These are phyloP conservation scores for Myrmecobius fasciatus DNA, from an alignment of 2,113 vertebrate species.

Conservation along the genomic window DNA sequence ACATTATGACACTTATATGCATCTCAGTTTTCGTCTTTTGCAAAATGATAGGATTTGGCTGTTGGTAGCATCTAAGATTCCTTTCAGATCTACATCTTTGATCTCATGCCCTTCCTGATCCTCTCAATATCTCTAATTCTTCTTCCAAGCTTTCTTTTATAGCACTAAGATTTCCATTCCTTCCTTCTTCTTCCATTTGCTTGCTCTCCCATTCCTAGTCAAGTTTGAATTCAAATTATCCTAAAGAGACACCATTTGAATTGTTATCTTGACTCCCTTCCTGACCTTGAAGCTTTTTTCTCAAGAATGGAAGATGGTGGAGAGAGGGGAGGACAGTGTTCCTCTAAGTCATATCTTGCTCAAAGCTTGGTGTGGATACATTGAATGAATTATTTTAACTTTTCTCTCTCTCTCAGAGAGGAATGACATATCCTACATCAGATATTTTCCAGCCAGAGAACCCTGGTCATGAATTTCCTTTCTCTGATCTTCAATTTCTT, in stretches of 20 bases:
- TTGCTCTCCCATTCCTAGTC: not conserved
- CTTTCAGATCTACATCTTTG: not conserved
- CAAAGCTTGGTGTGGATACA: not conserved
- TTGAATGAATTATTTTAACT: not conserved
- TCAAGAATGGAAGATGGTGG: not conserved
- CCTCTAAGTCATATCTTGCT: not conserved
- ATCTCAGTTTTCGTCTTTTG: not conserved
- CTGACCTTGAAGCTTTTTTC: not conserved
- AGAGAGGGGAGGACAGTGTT: not conserved
- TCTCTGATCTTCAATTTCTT: not conserved
- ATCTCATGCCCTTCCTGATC: not conserved
- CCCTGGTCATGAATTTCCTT: not conserved
- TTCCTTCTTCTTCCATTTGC: not conserved
- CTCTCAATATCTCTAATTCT: not conserved
- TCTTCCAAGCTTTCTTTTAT: not conserved
- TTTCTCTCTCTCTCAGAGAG: not conserved
- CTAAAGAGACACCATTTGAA: not conserved
- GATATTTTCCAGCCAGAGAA: not conserved
- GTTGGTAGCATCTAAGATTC: not conserved
- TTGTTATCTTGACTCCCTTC: not conserved
- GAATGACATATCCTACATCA: not conserved
- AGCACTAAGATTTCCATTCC: not conserved
- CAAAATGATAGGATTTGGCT: not conserved
- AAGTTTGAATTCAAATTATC: not conserved
- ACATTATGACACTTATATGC: rapidly evolving